phyloP scores from a whole-genome alignment of 2,888 invertebrate species.

The Lochmaea crataegi region DNA sequence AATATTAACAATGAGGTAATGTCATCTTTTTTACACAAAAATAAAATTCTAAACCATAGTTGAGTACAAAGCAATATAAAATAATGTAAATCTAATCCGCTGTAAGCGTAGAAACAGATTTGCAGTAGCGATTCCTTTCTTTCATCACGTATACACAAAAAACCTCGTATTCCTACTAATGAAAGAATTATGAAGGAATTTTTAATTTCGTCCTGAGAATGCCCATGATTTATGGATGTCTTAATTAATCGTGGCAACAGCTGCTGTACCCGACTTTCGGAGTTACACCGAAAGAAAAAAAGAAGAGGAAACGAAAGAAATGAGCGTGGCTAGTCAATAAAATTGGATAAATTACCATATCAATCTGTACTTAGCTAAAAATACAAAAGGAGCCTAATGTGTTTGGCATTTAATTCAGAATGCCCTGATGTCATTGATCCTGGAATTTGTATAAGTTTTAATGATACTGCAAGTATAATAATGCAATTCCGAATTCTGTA shows the following conservation, averaged over 20 bases:
- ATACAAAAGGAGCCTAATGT: conserved; percentile 3
- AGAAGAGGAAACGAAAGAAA: conserved; percentile 24
- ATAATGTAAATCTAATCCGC: background rate
- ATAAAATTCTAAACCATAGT: no score
- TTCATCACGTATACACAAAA: conserved; percentile 13
- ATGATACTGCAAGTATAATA: no score
- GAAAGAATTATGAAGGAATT: conserved; percentile 58
- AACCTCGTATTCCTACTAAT: conserved; percentile 53
- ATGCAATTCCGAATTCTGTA: no score
- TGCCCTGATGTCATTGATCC: background rate
- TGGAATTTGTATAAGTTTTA: no score
- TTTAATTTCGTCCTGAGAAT: conserved; percentile 57
- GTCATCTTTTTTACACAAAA: no score
- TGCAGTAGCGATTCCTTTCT: background rate
- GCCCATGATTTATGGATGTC: conserved; percentile 58
- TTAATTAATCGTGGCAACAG: conserved; percentile 58
- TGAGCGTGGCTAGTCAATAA: conserved; percentile 37
- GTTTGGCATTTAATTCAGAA: background rate
- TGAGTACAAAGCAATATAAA: background rate
- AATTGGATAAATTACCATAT: conserved; percentile 41
- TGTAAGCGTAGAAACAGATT: background rate
- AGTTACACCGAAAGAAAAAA: conserved; percentile 29
- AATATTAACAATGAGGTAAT: no score
- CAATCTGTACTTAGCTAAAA: conserved; percentile 35
- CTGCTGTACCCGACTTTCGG: conserved; percentile 45